Evolutionary conservation across 2,888 invertebrate genomes (phyloP).

Genomic region (Eucriotettix oculatus): DNA sequence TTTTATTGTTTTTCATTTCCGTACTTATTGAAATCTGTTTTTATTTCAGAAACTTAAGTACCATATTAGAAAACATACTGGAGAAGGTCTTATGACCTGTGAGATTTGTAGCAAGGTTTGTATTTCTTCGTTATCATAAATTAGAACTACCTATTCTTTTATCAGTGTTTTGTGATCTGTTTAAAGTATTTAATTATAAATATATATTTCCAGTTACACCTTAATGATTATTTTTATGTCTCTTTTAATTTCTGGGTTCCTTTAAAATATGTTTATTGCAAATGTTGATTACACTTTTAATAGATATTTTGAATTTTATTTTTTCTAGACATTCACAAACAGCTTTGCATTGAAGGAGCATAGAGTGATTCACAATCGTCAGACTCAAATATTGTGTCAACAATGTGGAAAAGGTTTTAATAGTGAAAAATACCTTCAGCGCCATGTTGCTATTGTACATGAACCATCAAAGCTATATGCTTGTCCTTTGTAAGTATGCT

Average conservation of each 20-base stretch:
- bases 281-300: neutral
- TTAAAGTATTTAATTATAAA: neutral
- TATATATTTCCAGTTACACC: neutral
- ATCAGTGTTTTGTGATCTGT: too few relatives aligned
- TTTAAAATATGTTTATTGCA: neutral
- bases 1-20: neutral
- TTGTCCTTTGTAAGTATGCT: conserved; percentile 31
- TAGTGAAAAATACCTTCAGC: conserved; percentile 34
- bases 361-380: conserved; percentile 29
- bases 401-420: conserved; percentile 33
- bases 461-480: conserved; percentile 22
- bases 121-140: conserved; percentile 1
- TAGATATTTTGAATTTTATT: neutral
- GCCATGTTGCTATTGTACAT: conserved; percentile 33
- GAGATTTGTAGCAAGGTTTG: conserved; percentile 17
- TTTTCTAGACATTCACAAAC: conserved; percentile 35
- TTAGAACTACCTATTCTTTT: too few relatives aligned
- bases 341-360: conserved; percentile 35
- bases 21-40: neutral
- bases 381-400: conserved; percentile 28
- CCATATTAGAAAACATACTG: conserved; percentile 19
- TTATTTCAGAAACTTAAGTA: conserved; percentile 18
- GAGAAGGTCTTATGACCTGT: conserved; percentile 17
- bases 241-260: neutral
- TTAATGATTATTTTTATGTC: neutral